Evolutionary conservation across 2,797 vertebrate genomes (phyloP).

Genomic region (Picus viridis): DNA sequence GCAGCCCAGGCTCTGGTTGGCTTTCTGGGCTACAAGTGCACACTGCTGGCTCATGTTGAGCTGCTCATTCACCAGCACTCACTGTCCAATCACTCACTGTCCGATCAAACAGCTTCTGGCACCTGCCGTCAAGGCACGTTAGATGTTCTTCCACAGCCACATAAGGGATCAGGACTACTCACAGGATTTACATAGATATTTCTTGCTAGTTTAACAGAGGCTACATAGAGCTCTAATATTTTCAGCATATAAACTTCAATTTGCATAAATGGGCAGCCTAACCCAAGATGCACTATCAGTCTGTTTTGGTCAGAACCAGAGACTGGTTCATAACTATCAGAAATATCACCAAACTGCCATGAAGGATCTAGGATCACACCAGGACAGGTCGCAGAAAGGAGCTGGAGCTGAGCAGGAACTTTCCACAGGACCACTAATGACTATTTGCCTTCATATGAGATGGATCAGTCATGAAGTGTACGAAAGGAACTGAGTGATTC

Average conservation of each 20-base stretch:
- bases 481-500: conserved; percentile 1
- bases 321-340: background rate
- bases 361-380: background rate
- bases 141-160: background rate
- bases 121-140: background rate
- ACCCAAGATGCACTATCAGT: background rate
- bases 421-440: background rate
- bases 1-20: too few relatives aligned
- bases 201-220: background rate
- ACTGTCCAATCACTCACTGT: background rate
- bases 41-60: too few relatives aligned
- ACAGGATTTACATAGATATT: background rate
- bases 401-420: background rate
- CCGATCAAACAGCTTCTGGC: background rate
- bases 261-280: background rate
- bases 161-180: background rate
- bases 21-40: too few relatives aligned
- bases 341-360: background rate
- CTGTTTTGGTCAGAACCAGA: background rate
- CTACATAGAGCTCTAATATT: background rate
- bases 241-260: background rate
- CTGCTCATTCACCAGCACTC: too few relatives aligned
- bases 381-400: background rate
- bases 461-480: background rate
- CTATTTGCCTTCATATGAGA: background rate